A percentile compares a stretch with the other conserved stretches of the same genome.
phyloP scores from a whole-genome alignment of 2,113 vertebrate species.

The Pitta sordida region DNA sequence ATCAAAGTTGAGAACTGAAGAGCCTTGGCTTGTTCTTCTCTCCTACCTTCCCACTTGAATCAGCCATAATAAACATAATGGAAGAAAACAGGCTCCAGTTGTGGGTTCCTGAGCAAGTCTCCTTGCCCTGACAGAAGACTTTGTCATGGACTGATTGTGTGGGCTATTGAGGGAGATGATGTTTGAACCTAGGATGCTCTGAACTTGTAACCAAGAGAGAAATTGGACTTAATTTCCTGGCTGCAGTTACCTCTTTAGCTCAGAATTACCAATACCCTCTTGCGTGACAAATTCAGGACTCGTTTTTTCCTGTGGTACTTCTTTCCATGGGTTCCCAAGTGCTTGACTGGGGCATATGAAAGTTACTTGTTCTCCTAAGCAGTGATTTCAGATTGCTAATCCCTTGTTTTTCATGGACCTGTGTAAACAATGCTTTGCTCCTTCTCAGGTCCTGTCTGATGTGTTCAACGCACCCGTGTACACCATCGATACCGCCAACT shows the following conservation, averaged over 20 bases:
- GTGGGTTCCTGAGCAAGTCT: background rate
- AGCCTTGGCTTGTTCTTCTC: background rate
- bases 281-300: background rate
- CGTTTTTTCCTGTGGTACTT: background rate
- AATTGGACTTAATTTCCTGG: background rate
- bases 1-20: background rate
- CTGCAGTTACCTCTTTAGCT: background rate
- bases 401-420: background rate
- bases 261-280: background rate
- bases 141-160: background rate
- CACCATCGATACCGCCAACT: slow-evolving; percentile 85
- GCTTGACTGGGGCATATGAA: background rate
- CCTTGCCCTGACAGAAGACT: background rate
- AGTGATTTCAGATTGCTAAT: background rate
- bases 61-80: fast-evolving
- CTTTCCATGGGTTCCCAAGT: background rate
- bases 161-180: background rate
- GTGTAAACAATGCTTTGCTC: background rate
- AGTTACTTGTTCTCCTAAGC: background rate
- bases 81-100: background rate
- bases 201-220: background rate
- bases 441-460: slow-evolving; percentile 86
- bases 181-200: background rate
- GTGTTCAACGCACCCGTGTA: slow-evolving; percentile 89
- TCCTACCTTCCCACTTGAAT: background rate